Evolutionary conservation across 2,113 vertebrate genomes (phyloP).

Genomic region (Thomomys bottae): DNA sequence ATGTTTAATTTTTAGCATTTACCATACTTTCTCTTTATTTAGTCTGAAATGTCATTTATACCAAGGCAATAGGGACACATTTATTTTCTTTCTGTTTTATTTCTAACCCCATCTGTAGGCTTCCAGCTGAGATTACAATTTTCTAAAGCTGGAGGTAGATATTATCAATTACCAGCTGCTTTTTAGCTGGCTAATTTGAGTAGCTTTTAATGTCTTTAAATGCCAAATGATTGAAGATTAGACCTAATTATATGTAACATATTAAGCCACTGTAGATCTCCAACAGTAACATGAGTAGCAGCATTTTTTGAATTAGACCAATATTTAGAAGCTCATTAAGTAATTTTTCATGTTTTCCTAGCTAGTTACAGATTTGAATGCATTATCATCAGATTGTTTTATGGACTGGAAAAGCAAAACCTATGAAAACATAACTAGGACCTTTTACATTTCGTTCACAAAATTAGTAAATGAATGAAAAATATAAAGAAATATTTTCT

Average conservation of each 20-base stretch:
- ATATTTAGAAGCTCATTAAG: conserved; percentile 54
- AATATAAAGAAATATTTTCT: conserved; percentile 35
- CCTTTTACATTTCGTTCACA: neutral
- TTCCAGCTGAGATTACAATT: conserved; percentile 57
- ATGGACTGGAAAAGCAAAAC: neutral
- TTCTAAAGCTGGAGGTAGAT: conserved; percentile 12
- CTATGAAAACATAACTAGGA: neutral
- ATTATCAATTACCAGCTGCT: conserved; percentile 62
- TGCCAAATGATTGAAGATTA: conserved; percentile 70
- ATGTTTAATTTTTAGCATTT: conserved; percentile 17
- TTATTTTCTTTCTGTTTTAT: neutral
- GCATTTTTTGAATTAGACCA: conserved; percentile 62
- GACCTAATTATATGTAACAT: conserved; percentile 64
- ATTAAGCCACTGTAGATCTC: conserved; percentile 46
- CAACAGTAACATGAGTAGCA: conserved; percentile 59
- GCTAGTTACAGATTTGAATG: conserved; percentile 36
- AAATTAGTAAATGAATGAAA: neutral
- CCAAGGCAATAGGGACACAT: neutral
- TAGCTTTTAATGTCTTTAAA: conserved; percentile 67
- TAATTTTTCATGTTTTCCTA: conserved; percentile 26
- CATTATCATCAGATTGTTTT: neutral
- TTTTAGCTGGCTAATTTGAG: conserved; percentile 65
- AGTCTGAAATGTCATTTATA: neutral
- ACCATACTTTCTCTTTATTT: neutral
- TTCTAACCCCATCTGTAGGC: neutral